Evolutionary conservation across 2,113 vertebrate genomes (phyloP), one percentile per base, ranked within the genome.

Genomic region (Ctenodactylus gundi): DNA sequence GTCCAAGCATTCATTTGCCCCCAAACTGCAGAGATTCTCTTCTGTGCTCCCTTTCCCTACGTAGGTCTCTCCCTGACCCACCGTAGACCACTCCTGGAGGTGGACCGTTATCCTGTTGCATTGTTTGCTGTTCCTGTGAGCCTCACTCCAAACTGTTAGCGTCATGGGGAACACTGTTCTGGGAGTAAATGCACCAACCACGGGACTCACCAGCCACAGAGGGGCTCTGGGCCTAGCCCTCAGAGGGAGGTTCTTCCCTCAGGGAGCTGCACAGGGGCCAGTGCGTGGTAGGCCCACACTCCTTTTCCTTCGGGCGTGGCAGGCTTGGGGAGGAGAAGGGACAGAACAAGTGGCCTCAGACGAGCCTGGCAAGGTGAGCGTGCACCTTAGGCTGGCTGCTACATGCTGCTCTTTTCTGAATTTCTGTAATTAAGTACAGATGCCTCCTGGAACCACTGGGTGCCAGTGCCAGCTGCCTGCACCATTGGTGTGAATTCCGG

Each of bases 291-390:
- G 34, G n/a, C n/a, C n/a, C n/a, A n/a, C n/a, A n/a, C n/a, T n/a
- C n/a, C n/a, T n/a, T n/a, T n/a, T n/a, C n/a, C n/a, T n/a, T n/a
- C n/a, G n/a, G n/a, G n/a, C n/a, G n/a, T n/a, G n/a, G n/a, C n/a
- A 41, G 25, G 7, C 0, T 0, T 1, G 29, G 62, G 3, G 7
- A 31, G 2, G 0, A 3, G 21, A 18, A 34, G 4, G 10, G 51
- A 25, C 6, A 7, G 67, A 23, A 67, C 15, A 1, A 14, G 53
- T 14, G 90, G 58, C 36, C n/a, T 17, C 7, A 6, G 39, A 39
- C 17, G 57, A 81, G 53, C 29, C 85, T 25, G 44, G 6, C 9
- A 3, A 77, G 46, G n/a, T 41, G 64, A 53, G 9, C 70, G 57
- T 0, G 0, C 27, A 39, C 91, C 85, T 92, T 0, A 75, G 88